Evolutionary conservation across 2,113 vertebrate genomes (phyloP).

Genomic region (Geothlypis trichas): DNA sequence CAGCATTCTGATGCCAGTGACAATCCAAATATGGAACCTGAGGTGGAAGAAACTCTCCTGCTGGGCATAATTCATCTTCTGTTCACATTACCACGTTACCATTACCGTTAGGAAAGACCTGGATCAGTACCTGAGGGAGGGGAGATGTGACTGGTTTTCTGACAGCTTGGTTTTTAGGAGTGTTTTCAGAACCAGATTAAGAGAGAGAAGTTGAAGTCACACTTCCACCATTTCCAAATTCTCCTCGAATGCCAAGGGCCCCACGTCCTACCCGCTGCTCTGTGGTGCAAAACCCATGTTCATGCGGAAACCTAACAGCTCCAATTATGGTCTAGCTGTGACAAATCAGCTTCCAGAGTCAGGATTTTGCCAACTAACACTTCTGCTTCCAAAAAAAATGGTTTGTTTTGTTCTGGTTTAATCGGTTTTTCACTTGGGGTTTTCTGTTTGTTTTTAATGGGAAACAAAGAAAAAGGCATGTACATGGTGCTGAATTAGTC

Average conservation of each 20-base stretch:
- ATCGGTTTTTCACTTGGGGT: not conserved
- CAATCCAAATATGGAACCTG: not conserved
- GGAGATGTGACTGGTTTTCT: not conserved
- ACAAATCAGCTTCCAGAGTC: not conserved
- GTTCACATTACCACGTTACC: not conserved
- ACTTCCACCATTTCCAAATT: not conserved
- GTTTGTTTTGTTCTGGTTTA: slow-evolving; percentile 6
- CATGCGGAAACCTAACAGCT: not conserved
- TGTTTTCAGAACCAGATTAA: not conserved
- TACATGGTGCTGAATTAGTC: not conserved
- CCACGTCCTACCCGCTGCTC: not conserved
- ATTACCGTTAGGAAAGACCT: not conserved
- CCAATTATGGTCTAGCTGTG: not conserved
- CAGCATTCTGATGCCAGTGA: not conserved
- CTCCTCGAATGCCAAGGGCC: not conserved
- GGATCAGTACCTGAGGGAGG: not conserved
- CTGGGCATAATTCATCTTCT: not conserved
- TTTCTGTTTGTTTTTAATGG: not conserved
- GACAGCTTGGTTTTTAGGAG: not conserved
- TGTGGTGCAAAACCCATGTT: not conserved
- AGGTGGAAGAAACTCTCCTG: not conserved
- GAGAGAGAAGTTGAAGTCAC: not conserved
- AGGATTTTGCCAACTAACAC: not conserved
- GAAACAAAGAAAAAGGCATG: not conserved
- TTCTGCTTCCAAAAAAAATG: not conserved